These are phyloP conservation scores for Agrochola lychnidis DNA, from an alignment of 2,888 invertebrate genomes.

Conservation along the genomic window DNA sequence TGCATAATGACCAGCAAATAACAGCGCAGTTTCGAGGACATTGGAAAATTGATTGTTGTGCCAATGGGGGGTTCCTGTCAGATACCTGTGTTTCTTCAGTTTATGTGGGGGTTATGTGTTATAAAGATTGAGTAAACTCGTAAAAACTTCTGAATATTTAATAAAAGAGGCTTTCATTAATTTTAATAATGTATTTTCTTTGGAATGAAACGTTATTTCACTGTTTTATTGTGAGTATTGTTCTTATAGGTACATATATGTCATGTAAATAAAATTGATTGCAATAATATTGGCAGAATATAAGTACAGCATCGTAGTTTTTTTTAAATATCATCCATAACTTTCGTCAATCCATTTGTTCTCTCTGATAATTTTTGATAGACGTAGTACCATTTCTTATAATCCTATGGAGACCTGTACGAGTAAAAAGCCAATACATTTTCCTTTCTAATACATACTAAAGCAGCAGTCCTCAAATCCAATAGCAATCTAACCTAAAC, in stretches of 20 bases:
- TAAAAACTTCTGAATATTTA: constrained; percentile 46
- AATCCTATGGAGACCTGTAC: neutral
- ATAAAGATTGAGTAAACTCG: constrained; percentile 54
- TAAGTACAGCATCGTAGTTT: neutral
- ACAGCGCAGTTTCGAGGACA: constrained; percentile 70
- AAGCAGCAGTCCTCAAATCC: neutral
- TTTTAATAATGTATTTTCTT: constrained; percentile 33
- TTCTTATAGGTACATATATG: neutral
- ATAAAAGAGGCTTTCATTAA: constrained; percentile 33
- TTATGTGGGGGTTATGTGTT: constrained; percentile 45
- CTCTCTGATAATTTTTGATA: neutral
- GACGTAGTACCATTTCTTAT: neutral
- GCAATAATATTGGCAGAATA: neutral
- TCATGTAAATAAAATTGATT: neutral
- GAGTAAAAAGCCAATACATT: neutral
- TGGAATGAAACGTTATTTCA: constrained; percentile 21
- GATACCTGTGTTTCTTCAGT: constrained; percentile 54
- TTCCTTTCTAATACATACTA: neutral
- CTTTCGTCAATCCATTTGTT: neutral
- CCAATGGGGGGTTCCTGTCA: constrained; percentile 63
- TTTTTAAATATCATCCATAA: neutral
- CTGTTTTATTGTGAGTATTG: constrained; percentile 14
- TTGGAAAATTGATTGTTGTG: constrained; percentile 68
- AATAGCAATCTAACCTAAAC: constrained; percentile 19
- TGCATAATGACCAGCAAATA: constrained; percentile 79